Evolutionary conservation across 2,113 vertebrate species (phyloP), one percentile per base, ranked within the genome.

Genomic region (Saguinus midas): DNA sequence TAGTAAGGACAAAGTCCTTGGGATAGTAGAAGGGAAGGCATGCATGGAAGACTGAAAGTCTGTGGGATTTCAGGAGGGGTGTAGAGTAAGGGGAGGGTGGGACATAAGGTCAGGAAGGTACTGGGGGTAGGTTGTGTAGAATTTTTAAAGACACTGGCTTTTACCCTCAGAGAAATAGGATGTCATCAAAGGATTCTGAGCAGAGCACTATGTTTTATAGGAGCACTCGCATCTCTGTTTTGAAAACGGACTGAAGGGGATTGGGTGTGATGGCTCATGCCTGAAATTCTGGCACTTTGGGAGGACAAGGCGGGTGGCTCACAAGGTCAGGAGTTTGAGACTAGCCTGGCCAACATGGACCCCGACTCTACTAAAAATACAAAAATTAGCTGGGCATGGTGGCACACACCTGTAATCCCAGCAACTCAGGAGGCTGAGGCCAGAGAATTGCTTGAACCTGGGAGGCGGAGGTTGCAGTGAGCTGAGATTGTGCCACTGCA

Each of bases 201-300:
- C 17, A 85, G 5, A 94, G 32, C 70, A 61, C 27, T 52, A 6
- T 11, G 12, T 76, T 91, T 76, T 68, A 50, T 29, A 94, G 29
- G 29, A 52, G 27, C 52, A 21, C 2, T n/a, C 17, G 43, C 50
- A 23, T 79, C 37, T 14, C 48, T 57, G 14, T 76, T 79, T 76
- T 92, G 50, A 68, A 17, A 79, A 75, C 8, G 92, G 72, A 40
- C 23, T 64, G 37, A 64, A 70, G 27, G 61, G 61, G 61, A 29
- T 29, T 1, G 0, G 27, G 27, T 6, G 27, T 29, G 2, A 27
- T 64, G 61, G 61, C 27, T 64, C 13, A 64, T 0, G 2, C 61
- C 61, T 64, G 12, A 14, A 64, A 64, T 64, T 29, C 61, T 13
- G 13, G 61, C 61, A 64, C 27, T 64, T 64, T 29, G 5, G 27